Base-by-base conservation (phyloP, 2,797 vertebrate genomes). In the Tapirus indicus region DNA sequence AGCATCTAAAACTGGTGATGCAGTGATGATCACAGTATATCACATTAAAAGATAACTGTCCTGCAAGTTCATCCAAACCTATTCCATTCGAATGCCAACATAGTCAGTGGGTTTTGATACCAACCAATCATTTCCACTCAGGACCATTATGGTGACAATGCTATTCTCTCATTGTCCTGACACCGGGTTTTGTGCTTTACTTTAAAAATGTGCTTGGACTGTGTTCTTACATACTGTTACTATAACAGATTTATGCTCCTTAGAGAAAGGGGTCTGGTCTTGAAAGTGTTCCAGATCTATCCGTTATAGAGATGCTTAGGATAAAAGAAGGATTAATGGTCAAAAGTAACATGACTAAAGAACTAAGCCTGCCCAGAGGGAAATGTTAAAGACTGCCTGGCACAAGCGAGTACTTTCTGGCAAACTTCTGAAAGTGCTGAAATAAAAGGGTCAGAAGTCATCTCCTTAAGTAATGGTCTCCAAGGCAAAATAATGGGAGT, bases 391-490 rank as follows among this genome's bases (percentile, higher is more conserved):
- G 75, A 96, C 94, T 95, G 96, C 87, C 97, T 97, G 96, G 97
- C 97, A 98, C 94, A 98, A 98, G 97, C 82, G 74, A 97, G 80
- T 58, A 96, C 85, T 98, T 98, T 98, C 98, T 98, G 97, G 97
- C 97, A 98, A 98, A 99, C 96, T 98, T 98, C 98, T 98, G 7
- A 18, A 97, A 97, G 93, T 78, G n/a, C 84, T 97, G 93, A 98
- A 98, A 98, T 95, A 95, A 98, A 97, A 98, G 95, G 97, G 98
- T 98, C 98, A 98, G 97, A 96, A 98, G 98, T 98, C 98, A 97
- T 93, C 96, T 97, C 77, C 96, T 98, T 98, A 98, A 98, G 98
- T 97, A 97, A 98, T 92, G 96, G 95, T 98, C 97, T 98, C 97
- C 97, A 97, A 94, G 79, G 96, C 89, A 98, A 98, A 98, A 97